Evolutionary conservation across 1,140 invertebrate genomes (phyloP).

Genomic region (Teleogryllus occipitalis): DNA sequence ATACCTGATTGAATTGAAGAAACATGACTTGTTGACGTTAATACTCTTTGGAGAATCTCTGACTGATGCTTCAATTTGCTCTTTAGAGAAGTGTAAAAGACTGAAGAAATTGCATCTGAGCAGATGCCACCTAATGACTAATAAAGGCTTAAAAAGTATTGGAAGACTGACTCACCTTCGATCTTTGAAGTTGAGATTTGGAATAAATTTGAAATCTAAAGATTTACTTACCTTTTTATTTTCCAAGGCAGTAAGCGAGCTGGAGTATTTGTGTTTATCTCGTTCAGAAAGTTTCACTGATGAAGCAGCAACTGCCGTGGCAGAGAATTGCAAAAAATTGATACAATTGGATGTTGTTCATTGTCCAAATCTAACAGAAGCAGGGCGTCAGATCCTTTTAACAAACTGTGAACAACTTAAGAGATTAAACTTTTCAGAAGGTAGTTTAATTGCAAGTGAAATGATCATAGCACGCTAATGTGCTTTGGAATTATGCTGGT

Average conservation of each 20-base stretch:
- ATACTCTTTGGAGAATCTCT: conserved; percentile 19
- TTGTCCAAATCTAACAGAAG: conserved; percentile 10
- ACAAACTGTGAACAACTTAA: not conserved
- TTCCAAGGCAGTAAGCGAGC: not conserved
- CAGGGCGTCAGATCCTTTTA: not conserved
- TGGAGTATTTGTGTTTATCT: conserved; percentile 19
- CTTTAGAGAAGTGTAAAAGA: conserved; percentile 16
- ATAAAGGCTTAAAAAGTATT: conserved; percentile 19
- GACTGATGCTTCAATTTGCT: conserved; percentile 16
- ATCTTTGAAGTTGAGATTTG: conserved; percentile 12
- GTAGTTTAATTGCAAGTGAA: not conserved
- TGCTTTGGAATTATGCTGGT: no score
- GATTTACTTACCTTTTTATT: not conserved
- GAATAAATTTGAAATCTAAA: not conserved
- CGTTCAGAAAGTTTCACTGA: not conserved
- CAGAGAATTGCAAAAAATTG: conserved; percentile 17
- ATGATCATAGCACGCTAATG: no score
- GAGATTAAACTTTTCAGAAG: not conserved
- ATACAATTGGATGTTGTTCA: conserved; percentile 9
- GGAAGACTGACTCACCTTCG: conserved; percentile 14
- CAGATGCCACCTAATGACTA: conserved; percentile 17
- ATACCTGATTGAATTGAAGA: conserved; percentile 13
- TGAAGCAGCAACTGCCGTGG: not conserved
- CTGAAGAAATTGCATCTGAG: conserved; percentile 19
- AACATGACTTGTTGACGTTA: conserved; percentile 10